Evolutionary conservation across 2,888 invertebrate species (phyloP).

Genomic region (Atrina japonica): DNA sequence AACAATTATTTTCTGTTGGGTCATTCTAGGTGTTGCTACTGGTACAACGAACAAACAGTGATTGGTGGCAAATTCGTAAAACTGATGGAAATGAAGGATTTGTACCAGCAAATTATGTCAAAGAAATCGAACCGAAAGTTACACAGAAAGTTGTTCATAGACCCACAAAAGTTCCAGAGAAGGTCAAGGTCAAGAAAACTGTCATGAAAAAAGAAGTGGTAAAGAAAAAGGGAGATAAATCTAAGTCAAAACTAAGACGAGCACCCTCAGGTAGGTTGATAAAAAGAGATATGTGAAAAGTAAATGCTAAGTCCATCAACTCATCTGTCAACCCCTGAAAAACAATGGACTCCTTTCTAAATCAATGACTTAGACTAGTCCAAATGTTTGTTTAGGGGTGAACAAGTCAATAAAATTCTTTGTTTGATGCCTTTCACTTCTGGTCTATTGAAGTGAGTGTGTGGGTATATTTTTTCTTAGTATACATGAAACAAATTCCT

Average conservation of each 20-base stretch:
- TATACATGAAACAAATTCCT: too few relatives aligned
- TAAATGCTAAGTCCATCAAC: too few relatives aligned
- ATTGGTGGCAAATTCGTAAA: conserved; percentile 99
- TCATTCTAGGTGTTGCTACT: conserved; percentile 94
- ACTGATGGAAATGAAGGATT: conserved; percentile 96
- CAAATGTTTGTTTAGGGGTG: too few relatives aligned
- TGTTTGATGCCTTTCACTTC: too few relatives aligned
- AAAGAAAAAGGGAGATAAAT: conserved; percentile 85
- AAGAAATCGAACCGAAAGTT: conserved; percentile 92
- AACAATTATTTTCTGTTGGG: too few relatives aligned
- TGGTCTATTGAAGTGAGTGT: too few relatives aligned
- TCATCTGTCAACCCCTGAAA: too few relatives aligned
- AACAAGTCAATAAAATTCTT: too few relatives aligned
- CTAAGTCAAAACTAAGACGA: conserved; percentile 69
- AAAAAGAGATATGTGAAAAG: too few relatives aligned
- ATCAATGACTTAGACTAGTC: too few relatives aligned
- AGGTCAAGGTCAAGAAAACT: conserved; percentile 93
- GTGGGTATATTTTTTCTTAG: too few relatives aligned
- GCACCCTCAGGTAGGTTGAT: conserved; percentile 76
- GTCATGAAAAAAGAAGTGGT: conserved; percentile 83
- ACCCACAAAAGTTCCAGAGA: conserved; percentile 90
- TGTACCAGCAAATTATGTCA: conserved; percentile 98
- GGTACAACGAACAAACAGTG: conserved; percentile 95
- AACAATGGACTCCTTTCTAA: too few relatives aligned
- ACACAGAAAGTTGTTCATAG: conserved; percentile 84